Base-by-base conservation (phyloP, 2,888 invertebrate genomes). In the Pachliopta kotzebuea region DNA sequence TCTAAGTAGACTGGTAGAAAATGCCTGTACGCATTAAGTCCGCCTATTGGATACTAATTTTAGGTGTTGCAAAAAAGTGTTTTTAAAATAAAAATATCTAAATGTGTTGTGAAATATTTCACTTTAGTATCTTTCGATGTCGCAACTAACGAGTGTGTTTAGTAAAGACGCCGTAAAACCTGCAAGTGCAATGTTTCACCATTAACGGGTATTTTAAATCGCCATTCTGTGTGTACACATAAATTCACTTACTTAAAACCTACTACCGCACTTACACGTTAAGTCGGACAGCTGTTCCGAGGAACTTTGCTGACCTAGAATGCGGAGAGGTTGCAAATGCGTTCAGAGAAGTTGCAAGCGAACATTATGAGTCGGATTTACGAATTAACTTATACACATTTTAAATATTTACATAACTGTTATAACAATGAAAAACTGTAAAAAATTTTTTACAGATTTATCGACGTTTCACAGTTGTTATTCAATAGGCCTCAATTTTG, bases 301-400 rank as follows among this genome's bases (percentile, higher is more conserved):
- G 50, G 60, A 55, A 59, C 23, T 60, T 55, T 31, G 65, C 57
- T 61, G 61, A 65, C 65, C 65, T 31, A 61, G 65, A 65, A 65
- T 65, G 65, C 49, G 54, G 42, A 37, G 60, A 54, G 53, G 57
- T 56, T 63, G 62, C 50, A 45, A 59, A 64, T 61, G 57, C 61
- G 57, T 56, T 65, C 50, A 29, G 45, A 59, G 29, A 57, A 61
- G 49, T 61, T 21, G 61, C 50, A 11, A 29, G 37, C 29, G 53
- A 53, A 29, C 52, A 52, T 56, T 37, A 24, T n/a, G 29, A 17
- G 29, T 31, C 23, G 50, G 37, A 57, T 63, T 31, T 24, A 18
- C 45, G 23, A 57, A 17, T 56, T 53, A 42, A 53, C 24, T 6
- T 52, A 0, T 11, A 52, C 11, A 21, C n/a, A n/a, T 21, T 52